Evolutionary conservation across 2,888 invertebrate species (phyloP).

Genomic region (Caenorhabditis afra): DNA sequence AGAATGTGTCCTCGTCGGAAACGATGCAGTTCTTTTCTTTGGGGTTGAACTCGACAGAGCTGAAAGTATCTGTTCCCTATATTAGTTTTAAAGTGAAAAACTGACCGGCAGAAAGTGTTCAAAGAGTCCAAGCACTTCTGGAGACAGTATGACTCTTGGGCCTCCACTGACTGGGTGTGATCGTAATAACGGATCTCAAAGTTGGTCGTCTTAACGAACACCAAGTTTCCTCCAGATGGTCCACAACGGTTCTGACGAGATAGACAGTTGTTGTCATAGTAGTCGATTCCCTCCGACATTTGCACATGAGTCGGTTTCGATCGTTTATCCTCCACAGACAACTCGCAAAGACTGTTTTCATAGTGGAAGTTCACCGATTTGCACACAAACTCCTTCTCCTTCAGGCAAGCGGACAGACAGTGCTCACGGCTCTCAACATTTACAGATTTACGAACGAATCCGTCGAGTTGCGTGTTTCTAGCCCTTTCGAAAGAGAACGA

Average conservation of each 20-base stretch:
- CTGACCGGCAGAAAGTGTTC: slow-evolving; percentile 80
- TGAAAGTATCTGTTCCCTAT: too few relatives aligned
- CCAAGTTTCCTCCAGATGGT: slow-evolving; percentile 80
- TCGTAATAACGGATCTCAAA: slow-evolving; percentile 81
- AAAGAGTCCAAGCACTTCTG: slow-evolving; percentile 80
- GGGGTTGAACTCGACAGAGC: slow-evolving; percentile 80
- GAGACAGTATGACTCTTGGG: slow-evolving; percentile 80
- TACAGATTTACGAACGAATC: slow-evolving; percentile 82
- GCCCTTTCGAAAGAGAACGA: slow-evolving; percentile 83
- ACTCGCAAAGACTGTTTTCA: slow-evolving; percentile 81
- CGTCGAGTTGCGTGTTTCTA: slow-evolving; percentile 82
- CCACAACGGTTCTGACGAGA: slow-evolving; percentile 81
- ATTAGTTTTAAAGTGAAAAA: too few relatives aligned
- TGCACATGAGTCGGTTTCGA: slow-evolving; percentile 83
- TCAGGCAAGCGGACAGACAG: slow-evolving; percentile 83
- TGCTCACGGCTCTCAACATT: slow-evolving; percentile 82
- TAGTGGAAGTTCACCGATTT: slow-evolving; percentile 83
- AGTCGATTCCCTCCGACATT: slow-evolving; percentile 82
- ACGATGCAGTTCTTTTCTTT: slow-evolving; percentile 80
- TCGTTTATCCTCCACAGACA: slow-evolving; percentile 83
- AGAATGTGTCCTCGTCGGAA: slow-evolving; percentile 80
- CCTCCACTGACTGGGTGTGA: slow-evolving; percentile 80
- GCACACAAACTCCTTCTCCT: slow-evolving; percentile 82
- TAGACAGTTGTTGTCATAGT: slow-evolving; percentile 84
- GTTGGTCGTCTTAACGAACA: slow-evolving; percentile 80